Percentiles rank a stretch among this genome's conserved stretches.
Conservation (phyloP, 2,113 vertebrate genomes). For the Thermophis baileyi region DNA sequence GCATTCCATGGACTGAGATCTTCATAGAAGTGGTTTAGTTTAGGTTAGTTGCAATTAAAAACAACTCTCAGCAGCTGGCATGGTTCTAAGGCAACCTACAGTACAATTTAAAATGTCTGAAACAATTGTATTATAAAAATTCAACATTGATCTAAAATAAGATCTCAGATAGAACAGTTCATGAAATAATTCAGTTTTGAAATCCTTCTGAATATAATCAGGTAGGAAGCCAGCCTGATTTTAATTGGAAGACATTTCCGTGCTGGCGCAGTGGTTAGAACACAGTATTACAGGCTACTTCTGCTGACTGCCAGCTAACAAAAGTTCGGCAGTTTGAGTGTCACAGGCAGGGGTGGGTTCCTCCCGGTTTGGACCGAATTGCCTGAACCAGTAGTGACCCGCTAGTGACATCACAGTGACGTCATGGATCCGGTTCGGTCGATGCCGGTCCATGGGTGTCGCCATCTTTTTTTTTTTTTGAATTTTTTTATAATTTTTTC, state of each 20-base stretch:
- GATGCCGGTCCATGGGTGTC: no score
- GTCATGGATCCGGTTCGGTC: no score
- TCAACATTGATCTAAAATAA: background rate
- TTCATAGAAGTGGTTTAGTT: background rate
- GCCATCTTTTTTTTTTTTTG: no score
- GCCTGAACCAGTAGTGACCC: no score
- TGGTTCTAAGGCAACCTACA: background rate
- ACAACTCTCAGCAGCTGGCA: background rate
- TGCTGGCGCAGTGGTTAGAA: no score
- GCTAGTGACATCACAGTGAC: no score
- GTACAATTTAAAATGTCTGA: background rate
- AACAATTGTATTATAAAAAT: background rate
- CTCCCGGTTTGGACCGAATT: no score
- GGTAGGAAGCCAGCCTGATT: background rate
- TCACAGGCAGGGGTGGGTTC: no score
- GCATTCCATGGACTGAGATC: background rate
- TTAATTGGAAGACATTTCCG: background rate
- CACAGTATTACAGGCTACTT: no score
- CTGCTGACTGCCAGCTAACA: no score
- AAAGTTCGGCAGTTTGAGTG: no score
- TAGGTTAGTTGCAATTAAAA: background rate
- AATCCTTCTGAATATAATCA: background rate
- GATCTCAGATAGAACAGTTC: background rate
- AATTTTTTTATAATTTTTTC: no score
- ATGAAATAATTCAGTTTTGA: background rate